A percentile compares a stretch with the other conserved stretches of the same genome.
These are phyloP conservation scores for Coranthus polyacanthus DNA, from an alignment of 2,797 vertebrate genomes.

Conservation along the genomic window DNA sequence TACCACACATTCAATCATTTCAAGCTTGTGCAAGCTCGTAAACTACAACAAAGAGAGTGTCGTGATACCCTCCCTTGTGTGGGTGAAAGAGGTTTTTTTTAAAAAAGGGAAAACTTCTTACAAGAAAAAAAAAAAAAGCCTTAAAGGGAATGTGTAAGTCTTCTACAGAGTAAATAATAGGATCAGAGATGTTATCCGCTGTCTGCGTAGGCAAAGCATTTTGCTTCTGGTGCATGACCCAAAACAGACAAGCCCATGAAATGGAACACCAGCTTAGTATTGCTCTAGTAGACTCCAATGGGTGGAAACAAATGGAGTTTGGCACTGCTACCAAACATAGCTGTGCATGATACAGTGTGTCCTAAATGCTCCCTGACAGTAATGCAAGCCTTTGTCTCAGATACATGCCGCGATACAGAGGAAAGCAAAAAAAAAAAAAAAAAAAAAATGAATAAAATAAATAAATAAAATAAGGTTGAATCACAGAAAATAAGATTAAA, in stretches of 20 bases:
- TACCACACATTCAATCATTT: slow-evolving; percentile 44
- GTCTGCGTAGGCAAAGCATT: slow-evolving; percentile 60
- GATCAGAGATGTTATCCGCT: slow-evolving; percentile 69
- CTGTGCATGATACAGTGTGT: slow-evolving; percentile 67
- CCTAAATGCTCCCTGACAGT: slow-evolving; percentile 73
- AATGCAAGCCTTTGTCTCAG: slow-evolving; percentile 65
- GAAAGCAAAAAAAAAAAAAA: too few relatives aligned
- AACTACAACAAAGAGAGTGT: slow-evolving; percentile 16
- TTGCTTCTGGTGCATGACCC: slow-evolving; percentile 64
- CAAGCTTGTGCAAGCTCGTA: slow-evolving; percentile 23
- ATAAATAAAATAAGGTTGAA: not conserved
- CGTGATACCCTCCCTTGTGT: slow-evolving; percentile 9
- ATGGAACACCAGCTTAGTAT: slow-evolving; percentile 73
- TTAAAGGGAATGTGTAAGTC: slow-evolving; percentile 40
- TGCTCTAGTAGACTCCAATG: slow-evolving; percentile 68
- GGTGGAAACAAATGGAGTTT: slow-evolving; percentile 74
- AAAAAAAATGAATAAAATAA: too few relatives aligned
- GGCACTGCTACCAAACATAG: slow-evolving; percentile 63
- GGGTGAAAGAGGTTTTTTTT: slow-evolving; percentile 32
- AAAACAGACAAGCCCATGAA: slow-evolving; percentile 73
- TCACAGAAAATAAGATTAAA: slow-evolving; percentile 1
- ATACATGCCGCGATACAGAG: too few relatives aligned
- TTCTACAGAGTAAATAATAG: slow-evolving; percentile 65
- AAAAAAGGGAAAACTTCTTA: slow-evolving; percentile 11
- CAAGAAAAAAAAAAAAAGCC: slow-evolving; percentile 3